Evolutionary conservation across 2,113 vertebrate genomes (phyloP).

Genomic region (Axis porcinus): DNA sequence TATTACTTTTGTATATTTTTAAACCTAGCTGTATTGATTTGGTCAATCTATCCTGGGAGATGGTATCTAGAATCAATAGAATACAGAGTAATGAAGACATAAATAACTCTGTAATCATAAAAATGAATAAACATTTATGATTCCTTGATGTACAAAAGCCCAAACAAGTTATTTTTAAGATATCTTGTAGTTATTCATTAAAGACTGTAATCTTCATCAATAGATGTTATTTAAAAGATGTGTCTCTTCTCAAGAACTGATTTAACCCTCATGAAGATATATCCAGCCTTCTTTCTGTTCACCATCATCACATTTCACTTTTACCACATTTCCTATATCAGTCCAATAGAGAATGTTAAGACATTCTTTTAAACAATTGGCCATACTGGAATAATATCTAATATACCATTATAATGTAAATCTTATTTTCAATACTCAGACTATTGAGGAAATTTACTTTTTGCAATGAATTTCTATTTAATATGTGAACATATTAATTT

Average conservation of each 20-base stretch:
- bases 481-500: background rate
- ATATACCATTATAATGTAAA: background rate
- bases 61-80: slow-evolving; percentile 34
- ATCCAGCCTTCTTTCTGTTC: background rate
- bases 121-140: slow-evolving; percentile 35
- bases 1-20: slow-evolving; percentile 27
- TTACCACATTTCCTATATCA: background rate
- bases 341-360: background rate
- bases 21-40: background rate
- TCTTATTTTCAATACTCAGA: background rate
- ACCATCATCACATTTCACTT: background rate
- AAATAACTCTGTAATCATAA: slow-evolving; percentile 33
- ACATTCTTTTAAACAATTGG: background rate
- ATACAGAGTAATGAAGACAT: background rate
- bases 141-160: slow-evolving; percentile 1
- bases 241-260: background rate
- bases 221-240: background rate
- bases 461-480: background rate
- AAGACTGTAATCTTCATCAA: slow-evolving; percentile 7
- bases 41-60: background rate
- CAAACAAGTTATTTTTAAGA: slow-evolving; percentile 29
- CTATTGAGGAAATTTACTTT: background rate
- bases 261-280: background rate
- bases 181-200: slow-evolving; percentile 33
- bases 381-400: background rate